Evolutionary conservation across 2,797 vertebrate genomes (phyloP).

Genomic region (Glossophaga mutica): DNA sequence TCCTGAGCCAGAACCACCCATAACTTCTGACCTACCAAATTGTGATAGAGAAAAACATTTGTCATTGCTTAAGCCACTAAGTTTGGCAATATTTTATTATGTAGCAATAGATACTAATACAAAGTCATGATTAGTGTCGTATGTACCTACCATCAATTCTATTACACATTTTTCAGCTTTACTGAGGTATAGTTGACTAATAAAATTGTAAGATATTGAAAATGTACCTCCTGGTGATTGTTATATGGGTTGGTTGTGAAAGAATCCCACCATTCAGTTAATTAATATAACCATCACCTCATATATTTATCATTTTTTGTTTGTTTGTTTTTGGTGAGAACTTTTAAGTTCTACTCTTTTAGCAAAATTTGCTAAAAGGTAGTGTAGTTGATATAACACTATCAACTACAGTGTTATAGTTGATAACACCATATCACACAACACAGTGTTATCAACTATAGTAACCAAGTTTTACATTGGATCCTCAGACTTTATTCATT

Average conservation of each 20-base stretch:
- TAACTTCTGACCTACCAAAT: neutral
- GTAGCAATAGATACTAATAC: neutral
- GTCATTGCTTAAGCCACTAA: neutral
- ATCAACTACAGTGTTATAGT: too few species aligned
- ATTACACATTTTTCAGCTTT: neutral
- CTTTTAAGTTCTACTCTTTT: neutral
- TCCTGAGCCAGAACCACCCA: neutral
- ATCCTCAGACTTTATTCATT: neutral
- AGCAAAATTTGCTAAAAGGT: neutral
- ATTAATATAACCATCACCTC: neutral
- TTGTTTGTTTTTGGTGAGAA: neutral
- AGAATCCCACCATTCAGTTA: neutral
- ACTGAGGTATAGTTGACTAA: neutral
- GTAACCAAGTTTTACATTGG: neutral
- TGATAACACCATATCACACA: neutral
- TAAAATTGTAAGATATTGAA: neutral
- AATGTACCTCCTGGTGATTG: neutral
- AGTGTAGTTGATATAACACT: too few species aligned
- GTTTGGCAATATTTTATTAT: neutral
- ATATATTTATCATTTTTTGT: neutral
- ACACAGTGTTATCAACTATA: neutral
- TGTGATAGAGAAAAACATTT: neutral
- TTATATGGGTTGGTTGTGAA: neutral
- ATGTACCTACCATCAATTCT: neutral
- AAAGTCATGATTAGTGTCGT: neutral